Base-by-base conservation (phyloP, 37 sponge, comb jelly and placozoan species). In the Geodia barretti region DNA sequence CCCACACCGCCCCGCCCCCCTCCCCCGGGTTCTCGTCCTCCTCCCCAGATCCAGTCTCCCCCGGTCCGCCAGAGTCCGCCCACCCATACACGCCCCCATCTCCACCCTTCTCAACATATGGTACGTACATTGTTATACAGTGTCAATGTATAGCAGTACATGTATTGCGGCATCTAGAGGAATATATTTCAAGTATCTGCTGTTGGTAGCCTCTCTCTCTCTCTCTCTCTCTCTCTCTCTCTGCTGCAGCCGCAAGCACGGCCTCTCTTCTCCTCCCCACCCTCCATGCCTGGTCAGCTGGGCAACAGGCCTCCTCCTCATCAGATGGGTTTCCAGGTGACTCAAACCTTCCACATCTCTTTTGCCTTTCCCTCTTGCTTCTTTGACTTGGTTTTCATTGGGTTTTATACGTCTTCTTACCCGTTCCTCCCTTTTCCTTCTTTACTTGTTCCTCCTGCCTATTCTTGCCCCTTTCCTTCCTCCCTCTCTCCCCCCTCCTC, bases 31-130 rank as follows among this genome's bases (percentile, higher is more conserved):
- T 36, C 2, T 25, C 69, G 2, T 20, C 72, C 26, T 36, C 76
- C 76, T 17, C 68, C 62, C 2, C 83, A 70, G 20, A 47, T 81
- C 64, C 62, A 37, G 17, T 66, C 80, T 26, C 83, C 77, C 25
- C 81, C 83, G 17, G 62, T 35, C 35, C 66, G 62, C 21, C 60
- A 23, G 38, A 30, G 39, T 47, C 54, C 54, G 34, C 68, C 59
- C 5, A 40, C 86, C 70, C 82, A 34, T 39, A 59, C 40, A 38
- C 64, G 19, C 82, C 30, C 72, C 78, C 64, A 8, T 64, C 25
- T 74, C 75, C 61, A 60, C 73, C 70, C 25, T 79, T 40, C 21
- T 75, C 87, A 43, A 54, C 75, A 74, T 35, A 23, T n/a, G 4
- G 75, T 17, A 36, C 73, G 7, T 47, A 47, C 7, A 47, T 47